These are phyloP conservation scores for Conopomorpha cramerella DNA, from an alignment of 1,140 invertebrate genomes.

Conservation along the genomic window DNA sequence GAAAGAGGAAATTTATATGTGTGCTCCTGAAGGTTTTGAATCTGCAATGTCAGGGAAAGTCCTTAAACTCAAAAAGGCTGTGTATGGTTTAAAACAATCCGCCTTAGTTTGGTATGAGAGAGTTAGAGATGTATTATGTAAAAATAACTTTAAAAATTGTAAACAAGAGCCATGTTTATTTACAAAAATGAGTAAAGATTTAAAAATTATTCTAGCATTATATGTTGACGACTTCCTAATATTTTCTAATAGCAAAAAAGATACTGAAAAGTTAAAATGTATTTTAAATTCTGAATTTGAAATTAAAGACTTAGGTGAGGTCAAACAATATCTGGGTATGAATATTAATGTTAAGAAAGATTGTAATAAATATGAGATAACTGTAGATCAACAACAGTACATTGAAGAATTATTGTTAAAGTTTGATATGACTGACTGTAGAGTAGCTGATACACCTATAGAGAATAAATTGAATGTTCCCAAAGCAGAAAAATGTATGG, in stretches of 20 bases:
- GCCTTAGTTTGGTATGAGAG: no score
- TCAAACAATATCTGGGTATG: not conserved
- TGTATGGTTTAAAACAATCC: not conserved
- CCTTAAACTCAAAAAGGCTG: not conserved
- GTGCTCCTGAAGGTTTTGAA: not conserved
- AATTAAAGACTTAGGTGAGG: not conserved
- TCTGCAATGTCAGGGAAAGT: not conserved
- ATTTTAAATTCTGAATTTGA: not conserved
- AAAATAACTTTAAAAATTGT: no score
- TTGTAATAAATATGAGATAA: no score
- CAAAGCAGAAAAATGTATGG: not conserved
- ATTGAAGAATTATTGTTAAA: not conserved
- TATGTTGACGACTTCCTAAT: not conserved
- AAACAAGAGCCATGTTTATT: no score
- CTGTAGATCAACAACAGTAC: not conserved
- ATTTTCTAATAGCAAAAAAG: not conserved
- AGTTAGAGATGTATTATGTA: no score
- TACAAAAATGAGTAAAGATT: not conserved
- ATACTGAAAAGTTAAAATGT: not conserved
- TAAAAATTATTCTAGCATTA: not conserved
- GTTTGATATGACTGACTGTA: not conserved
- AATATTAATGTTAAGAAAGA: no score
- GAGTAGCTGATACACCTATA: no score
- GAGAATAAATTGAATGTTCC: no score
- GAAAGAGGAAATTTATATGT: not conserved